These are phyloP conservation scores for Carollia perspicillata DNA, from an alignment of 2,113 vertebrate genomes.

Conservation along the genomic window DNA sequence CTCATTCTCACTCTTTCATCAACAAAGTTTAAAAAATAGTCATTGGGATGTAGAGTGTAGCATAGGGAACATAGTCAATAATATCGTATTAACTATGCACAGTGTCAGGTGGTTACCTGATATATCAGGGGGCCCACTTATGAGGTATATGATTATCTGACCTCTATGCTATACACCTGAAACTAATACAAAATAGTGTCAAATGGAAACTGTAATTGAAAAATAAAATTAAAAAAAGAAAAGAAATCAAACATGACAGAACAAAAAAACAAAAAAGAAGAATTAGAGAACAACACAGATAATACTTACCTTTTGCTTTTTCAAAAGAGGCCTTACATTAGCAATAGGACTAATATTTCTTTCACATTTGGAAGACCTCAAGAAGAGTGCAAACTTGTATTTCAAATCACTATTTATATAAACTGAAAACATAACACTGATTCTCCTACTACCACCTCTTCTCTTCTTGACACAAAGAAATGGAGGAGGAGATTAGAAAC, in stretches of 20 bases:
- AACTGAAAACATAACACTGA: neutral
- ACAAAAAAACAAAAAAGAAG: neutral
- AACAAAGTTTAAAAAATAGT: neutral
- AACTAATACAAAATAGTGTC: neutral
- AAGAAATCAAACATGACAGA: neutral
- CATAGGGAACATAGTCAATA: neutral
- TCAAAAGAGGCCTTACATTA: neutral
- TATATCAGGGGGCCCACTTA: neutral
- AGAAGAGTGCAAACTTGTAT: neutral
- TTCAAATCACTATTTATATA: conserved; percentile 20
- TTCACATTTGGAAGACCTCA: neutral
- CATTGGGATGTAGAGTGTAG: neutral
- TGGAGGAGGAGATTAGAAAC: neutral
- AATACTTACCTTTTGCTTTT: neutral
- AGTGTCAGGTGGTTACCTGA: neutral
- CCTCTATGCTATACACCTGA: neutral
- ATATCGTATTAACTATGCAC: no score
- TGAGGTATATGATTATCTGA: neutral
- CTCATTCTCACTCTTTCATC: no score
- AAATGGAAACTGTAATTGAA: neutral
- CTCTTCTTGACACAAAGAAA: neutral
- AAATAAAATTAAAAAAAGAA: neutral
- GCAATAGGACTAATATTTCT: neutral
- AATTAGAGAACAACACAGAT: neutral
- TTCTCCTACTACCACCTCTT: neutral